Evolutionary conservation across 2,797 vertebrate species (phyloP), one percentile per base, ranked within the genome.

Genomic region (Choloepus didactylus): DNA sequence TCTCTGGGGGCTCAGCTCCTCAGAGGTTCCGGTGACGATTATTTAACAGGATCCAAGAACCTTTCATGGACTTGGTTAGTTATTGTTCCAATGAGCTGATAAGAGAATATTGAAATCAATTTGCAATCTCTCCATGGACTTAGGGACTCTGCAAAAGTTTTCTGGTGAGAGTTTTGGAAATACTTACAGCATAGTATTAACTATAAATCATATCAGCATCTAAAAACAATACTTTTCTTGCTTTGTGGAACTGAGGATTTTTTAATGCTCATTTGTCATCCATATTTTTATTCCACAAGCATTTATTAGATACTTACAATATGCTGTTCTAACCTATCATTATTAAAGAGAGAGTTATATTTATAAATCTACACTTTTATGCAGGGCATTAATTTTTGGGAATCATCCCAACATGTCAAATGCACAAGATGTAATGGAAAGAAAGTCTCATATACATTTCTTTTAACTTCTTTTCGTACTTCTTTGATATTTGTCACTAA

Each of bases 291-390:
- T 60, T 29, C 29, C 8, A 29, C 6, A 83, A 54, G 9, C 38
- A 31, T 29, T 62, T 75, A 7, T 29, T 38, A 16, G 67, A 38
- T 3, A 41, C 12, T 77, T 7, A 14, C 2, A 27, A 7, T 27
- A 6, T 6, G 46, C 2, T 41, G 19, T 18, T 64, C 21, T 29
- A 38, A 56, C 16, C 46, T 8, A 0, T 3, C 8, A 1, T 49
- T 27, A 27, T 56, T 60, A 62, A 51, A 29, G 2, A 14, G 16
- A 23, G 76, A 10, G 18, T 83, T 54, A 9, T 21, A 11, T 9
- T 69, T 51, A 44, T 0, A 38, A 6, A 2, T 1, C 21, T 6
- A 35, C 7, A 9, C 29, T 69, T 49, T n/a, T 11, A 41, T 15
- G n/a, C 25, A 69, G 62, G 25, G 9, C 18, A 88, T 59, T 46